These are phyloP conservation scores for Corythornis vintsioides DNA, from an alignment of 2,113 vertebrate species.

Conservation along the genomic window DNA sequence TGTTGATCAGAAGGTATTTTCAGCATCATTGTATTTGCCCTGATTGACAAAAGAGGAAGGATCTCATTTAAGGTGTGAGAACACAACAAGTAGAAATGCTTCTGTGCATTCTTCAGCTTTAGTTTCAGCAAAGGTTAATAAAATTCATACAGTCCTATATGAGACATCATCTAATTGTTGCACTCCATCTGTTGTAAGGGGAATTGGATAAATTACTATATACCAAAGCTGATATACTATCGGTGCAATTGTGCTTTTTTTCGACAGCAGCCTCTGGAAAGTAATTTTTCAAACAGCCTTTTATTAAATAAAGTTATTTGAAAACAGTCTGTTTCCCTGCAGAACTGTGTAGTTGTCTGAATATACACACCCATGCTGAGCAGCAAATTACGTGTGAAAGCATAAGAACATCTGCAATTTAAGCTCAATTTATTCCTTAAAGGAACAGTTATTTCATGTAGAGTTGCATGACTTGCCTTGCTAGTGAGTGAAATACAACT, in stretches of 20 bases:
- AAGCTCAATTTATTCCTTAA: constrained; percentile 34
- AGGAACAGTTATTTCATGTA: not conserved
- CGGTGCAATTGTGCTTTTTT: constrained; percentile 6
- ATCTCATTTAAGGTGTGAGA: not conserved
- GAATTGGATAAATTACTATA: not conserved
- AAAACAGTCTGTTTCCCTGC: not conserved
- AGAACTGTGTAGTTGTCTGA: constrained; percentile 2
- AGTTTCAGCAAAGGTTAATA: constrained; percentile 4
- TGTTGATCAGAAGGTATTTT: not conserved
- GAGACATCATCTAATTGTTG: constrained; percentile 11
- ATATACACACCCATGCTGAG: constrained; percentile 8
- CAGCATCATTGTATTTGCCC: not conserved
- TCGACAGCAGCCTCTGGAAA: constrained; percentile 21
- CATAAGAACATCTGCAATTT: constrained; percentile 31
- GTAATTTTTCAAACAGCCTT: constrained; percentile 30
- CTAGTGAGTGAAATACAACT: not conserved
- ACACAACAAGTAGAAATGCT: not conserved
- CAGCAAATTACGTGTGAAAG: constrained; percentile 25
- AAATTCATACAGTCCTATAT: not conserved
- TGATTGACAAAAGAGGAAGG: not conserved
- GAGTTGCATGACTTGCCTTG: not conserved
- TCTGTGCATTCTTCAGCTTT: not conserved
- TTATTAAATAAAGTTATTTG: constrained; percentile 51
- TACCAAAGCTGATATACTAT: not conserved
- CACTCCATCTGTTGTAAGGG: not conserved